Evolutionary conservation across 2,888 invertebrate species (phyloP).

Genomic region (Elysia crispata): DNA sequence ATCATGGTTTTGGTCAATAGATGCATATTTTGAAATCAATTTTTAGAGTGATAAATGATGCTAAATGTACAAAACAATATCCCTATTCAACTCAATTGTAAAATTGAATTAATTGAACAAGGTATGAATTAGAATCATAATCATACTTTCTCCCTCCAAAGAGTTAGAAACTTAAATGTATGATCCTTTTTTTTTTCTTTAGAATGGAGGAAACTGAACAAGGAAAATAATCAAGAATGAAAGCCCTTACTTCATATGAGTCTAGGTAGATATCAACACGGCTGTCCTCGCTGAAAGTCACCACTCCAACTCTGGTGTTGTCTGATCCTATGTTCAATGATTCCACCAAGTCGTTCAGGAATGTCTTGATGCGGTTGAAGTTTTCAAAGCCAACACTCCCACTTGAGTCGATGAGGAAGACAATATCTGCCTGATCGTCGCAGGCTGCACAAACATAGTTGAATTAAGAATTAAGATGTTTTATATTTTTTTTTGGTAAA

Average conservation of each 20-base stretch:
- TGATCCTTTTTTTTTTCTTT: too few species aligned
- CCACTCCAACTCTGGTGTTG: conserved; percentile 66
- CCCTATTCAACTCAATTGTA: too few species aligned
- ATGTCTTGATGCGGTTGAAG: conserved; percentile 65
- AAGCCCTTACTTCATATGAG: conserved; percentile 52
- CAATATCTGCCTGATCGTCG: conserved; percentile 64
- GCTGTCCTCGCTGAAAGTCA: conserved; percentile 65
- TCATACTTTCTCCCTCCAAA: too few species aligned
- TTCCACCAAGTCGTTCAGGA: conserved; percentile 61
- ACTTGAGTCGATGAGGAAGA: conserved; percentile 70
- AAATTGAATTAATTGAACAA: too few species aligned
- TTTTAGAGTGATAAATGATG: too few species aligned
- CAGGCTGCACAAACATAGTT: conserved; percentile 61
- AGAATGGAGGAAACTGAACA: too few species aligned
- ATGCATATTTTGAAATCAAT: too few species aligned
- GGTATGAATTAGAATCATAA: too few species aligned
- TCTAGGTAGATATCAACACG: conserved; percentile 66
- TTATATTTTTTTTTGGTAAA: neutral
- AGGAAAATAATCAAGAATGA: too few species aligned
- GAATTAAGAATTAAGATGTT: conserved; percentile 25
- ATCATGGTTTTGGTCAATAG: too few species aligned
- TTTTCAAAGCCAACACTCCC: conserved; percentile 68
- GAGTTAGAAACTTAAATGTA: too few species aligned
- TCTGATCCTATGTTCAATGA: conserved; percentile 62
- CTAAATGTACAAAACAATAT: too few species aligned